Evolutionary conservation across 1,140 invertebrate genomes (phyloP), one percentile per base, ranked within the genome.

Genomic region (Theocolax elegans): DNA sequence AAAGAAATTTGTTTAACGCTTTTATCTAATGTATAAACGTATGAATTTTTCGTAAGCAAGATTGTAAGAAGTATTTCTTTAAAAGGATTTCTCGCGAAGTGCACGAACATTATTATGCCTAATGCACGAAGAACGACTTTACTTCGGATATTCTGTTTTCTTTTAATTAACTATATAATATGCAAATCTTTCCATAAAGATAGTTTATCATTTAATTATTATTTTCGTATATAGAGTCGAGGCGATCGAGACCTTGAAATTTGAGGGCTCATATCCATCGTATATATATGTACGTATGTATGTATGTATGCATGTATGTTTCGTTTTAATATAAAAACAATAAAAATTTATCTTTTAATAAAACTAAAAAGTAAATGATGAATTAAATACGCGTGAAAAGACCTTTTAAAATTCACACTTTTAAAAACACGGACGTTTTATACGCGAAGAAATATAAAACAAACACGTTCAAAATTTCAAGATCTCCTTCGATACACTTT

Each of bases 401-500:
- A n/a, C 31, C 23, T 46, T 38, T 59, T 49, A 67, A 68, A 68
- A 68, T 60, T 51, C 42, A 38, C 25, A 38, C 23, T 67, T 31
- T 58, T 60, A 60, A 68, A 68, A 68, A 35, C 48, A 51, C 44
- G 35, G 15, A 49, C 46, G 46, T 40, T 1, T 23, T 13, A 15
- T 51, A 19, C 60, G 48, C 46, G 29, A 40, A 59, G 25, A 62
- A 67, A 19, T 19, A 42, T n/a, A n/a, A 31, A 67, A 25, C 49
- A 9, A n/a, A 48, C 59, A 38, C 8, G 10, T 10, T 8, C 19
- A 15, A 60, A 72, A 62, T 72, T 72, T 67, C 63, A 72, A 72
- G 58, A 72, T 70, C 54, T 70, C 69, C 53, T 63, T 38, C 46
- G 19, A 75, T 60, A 63, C 63, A 68, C 54, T 72, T 68, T 68